phyloP scores from a whole-genome alignment of 2,113 vertebrate species.

The Pluvialis apricaria region DNA sequence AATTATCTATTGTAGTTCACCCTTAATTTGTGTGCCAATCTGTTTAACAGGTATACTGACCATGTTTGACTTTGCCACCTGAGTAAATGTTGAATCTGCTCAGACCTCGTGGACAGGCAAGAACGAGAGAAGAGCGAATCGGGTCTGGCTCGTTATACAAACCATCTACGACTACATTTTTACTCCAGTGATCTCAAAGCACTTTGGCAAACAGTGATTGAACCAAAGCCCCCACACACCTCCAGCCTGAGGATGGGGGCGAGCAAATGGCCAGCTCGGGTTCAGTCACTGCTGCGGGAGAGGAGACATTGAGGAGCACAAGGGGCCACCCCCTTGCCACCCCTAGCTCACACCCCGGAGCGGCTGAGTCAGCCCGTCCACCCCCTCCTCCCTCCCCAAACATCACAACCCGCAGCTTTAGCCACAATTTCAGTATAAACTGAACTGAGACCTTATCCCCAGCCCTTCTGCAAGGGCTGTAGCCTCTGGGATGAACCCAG shows the following conservation, averaged over 20 bases:
- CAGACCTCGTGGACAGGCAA: not conserved
- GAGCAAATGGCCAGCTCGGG: not conserved
- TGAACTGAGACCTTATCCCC: not conserved
- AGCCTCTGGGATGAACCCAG: rapidly evolving
- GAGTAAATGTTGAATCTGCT: not conserved
- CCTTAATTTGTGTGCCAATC: not conserved
- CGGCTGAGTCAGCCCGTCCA: not conserved
- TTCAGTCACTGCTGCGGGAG: not conserved
- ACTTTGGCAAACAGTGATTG: not conserved
- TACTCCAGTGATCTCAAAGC: not conserved
- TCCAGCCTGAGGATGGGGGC: rapidly evolving
- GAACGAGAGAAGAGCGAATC: rapidly evolving
- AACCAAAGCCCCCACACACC: not conserved
- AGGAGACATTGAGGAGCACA: rapidly evolving
- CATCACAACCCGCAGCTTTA: not conserved
- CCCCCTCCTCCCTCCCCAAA: not conserved
- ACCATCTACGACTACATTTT: not conserved
- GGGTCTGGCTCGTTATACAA: not conserved
- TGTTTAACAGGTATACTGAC: not conserved
- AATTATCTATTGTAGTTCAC: not conserved
- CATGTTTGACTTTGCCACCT: not conserved
- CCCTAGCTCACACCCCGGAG: rapidly evolving
- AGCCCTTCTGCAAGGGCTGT: not conserved
- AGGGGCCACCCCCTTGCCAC: not conserved
- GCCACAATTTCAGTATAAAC: not conserved